Evolutionary conservation across 2,888 invertebrate genomes (phyloP), one percentile per base, ranked within the genome.

Genomic region (Pterobdella sp.): DNA sequence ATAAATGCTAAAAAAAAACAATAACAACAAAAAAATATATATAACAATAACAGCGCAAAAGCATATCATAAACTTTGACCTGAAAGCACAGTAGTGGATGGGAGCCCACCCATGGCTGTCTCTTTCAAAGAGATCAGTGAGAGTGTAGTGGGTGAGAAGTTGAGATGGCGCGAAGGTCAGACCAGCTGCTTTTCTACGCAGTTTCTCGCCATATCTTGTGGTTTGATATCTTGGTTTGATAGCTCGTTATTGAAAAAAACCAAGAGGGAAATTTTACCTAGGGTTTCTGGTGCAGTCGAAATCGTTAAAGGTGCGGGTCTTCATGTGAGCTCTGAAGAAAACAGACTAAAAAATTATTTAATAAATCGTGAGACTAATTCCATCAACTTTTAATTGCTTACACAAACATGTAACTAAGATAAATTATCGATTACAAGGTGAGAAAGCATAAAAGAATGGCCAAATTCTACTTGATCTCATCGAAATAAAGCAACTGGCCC

Each of bases 51-150:
- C n/a, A n/a, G n/a, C n/a, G n/a, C n/a, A n/a, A n/a, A n/a, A n/a
- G n/a, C n/a, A n/a, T n/a, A n/a, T n/a, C n/a, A n/a, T n/a, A n/a
- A n/a, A n/a, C n/a, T n/a, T n/a, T 26, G 52, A 52, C 29, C 71
- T 60, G 63, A 60, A 71, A 26, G 71, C 71, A 36, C 71, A 71
- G 36, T 71, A 71, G 34, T 71, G 71, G 37, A 71, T 71, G 32
- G 71, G 60, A 10, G 71, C 71, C 71, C 71, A 71, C 3, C 71
- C 71, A 26, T 63, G 32, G 22, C 34, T 36, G 63, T 71, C 71
- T 29, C 71, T 56, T 26, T 22, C 29, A 36, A 71, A 71, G 1
- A 71, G 63, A 56, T 71, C 71, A 29, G 52, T 35, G 35, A 71
- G 35, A 14, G 63, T 60, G 31, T 71, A 71, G 36, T 71, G 60